phyloP scores from a whole-genome alignment of 2,888 invertebrate genomes.

The Seira sanloemensis region DNA sequence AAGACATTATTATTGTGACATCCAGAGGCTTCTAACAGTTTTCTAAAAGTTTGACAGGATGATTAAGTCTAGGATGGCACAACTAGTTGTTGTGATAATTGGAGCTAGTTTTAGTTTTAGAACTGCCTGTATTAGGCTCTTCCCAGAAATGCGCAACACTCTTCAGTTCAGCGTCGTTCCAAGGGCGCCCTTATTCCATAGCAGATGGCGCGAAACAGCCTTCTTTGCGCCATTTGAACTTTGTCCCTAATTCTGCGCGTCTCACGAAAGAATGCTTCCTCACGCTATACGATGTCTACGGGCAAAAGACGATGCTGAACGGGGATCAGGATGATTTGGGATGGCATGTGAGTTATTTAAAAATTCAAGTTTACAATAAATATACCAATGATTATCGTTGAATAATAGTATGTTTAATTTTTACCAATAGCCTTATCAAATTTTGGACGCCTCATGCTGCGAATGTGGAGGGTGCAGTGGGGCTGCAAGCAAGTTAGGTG shows the following conservation, averaged over 20 bases:
- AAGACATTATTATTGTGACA: too few species aligned
- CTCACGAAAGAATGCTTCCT: conserved; percentile 33
- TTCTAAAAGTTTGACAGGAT: too few species aligned
- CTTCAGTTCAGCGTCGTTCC: conserved; percentile 23
- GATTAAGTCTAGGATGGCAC: not conserved
- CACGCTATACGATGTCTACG: conserved; percentile 38
- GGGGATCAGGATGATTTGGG: conserved; percentile 17
- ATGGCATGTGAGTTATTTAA: conserved; percentile 18
- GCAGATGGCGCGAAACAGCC: conserved; percentile 27
- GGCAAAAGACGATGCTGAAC: not conserved
- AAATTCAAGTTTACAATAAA: not conserved
- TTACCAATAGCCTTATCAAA: not conserved
- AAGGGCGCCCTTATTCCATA: conserved; percentile 36
- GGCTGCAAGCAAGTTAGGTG: conserved; percentile 12
- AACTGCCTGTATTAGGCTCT: not conserved
- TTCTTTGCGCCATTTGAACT: conserved; percentile 17
- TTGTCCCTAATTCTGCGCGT: conserved; percentile 23
- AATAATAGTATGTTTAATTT: not conserved
- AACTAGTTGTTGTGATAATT: not conserved
- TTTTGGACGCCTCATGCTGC: conserved; percentile 53
- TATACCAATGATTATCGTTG: not conserved
- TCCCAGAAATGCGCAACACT: conserved; percentile 40
- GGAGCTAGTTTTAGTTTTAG: not conserved
- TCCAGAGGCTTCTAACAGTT: too few species aligned
- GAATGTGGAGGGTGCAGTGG: conserved; percentile 56